These are phyloP conservation scores for Hemichromis elongatus DNA, from an alignment of 2,113 vertebrate species.

Conservation along the genomic window DNA sequence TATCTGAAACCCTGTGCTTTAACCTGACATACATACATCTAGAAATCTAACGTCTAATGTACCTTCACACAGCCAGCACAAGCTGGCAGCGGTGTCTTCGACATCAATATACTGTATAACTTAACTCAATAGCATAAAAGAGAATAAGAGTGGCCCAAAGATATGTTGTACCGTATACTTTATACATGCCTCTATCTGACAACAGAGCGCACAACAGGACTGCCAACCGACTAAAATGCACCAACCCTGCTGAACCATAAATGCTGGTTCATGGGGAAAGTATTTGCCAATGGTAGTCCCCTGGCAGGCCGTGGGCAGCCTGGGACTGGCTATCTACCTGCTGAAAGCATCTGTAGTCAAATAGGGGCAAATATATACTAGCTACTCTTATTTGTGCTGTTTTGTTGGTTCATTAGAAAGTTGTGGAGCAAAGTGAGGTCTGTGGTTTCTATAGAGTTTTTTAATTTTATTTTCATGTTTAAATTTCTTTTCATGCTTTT, in stretches of 20 bases:
- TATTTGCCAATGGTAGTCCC: background rate
- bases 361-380: background rate
- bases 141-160: background rate
- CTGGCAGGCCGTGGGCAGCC: background rate
- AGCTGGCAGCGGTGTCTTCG: background rate
- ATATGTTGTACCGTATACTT: background rate
- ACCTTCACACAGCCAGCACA: background rate
- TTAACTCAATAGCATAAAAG: background rate
- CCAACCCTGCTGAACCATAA: background rate
- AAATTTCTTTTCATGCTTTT: background rate
- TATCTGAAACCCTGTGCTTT: background rate
- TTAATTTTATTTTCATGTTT: background rate
- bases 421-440: background rate
- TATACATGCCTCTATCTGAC: background rate
- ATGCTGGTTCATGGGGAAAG: background rate
- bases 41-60: background rate
- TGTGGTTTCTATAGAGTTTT: background rate
- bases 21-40: background rate
- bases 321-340: background rate
- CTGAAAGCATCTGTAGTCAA: background rate
- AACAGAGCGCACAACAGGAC: background rate
- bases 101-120: background rate
- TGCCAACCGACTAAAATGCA: fast-evolving
- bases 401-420: background rate
- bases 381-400: background rate